These are phyloP conservation scores for Cephalopholis sonnerati DNA, from an alignment of 2,113 vertebrate species.

Conservation along the genomic window DNA sequence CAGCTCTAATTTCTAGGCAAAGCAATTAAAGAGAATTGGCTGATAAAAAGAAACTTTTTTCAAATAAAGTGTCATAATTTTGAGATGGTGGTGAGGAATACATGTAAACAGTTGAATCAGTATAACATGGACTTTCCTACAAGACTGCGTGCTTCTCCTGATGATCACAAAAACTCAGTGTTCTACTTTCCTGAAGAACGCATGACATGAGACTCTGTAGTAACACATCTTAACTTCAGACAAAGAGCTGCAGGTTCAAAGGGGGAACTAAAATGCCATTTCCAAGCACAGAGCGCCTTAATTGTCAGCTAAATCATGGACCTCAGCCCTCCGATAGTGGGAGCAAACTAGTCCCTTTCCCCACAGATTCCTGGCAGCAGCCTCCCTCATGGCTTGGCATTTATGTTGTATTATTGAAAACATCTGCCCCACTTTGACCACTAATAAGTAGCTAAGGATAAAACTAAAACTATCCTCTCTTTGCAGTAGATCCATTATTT, in stretches of 20 bases:
- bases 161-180: neutral
- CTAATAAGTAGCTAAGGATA: constrained; percentile 85
- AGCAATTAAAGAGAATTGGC: neutral
- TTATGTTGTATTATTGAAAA: constrained; percentile 84
- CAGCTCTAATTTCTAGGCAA: no score
- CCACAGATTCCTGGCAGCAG: constrained; percentile 77
- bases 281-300: constrained; percentile 31
- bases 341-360: constrained; percentile 65
- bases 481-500: constrained; percentile 82
- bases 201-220: neutral
- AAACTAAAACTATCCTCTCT: constrained; percentile 78
- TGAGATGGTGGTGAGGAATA: neutral
- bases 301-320: constrained; percentile 56
- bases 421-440: constrained; percentile 82
- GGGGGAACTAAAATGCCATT: neutral
- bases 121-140: neutral
- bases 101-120: neutral
- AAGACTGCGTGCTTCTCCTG: neutral
- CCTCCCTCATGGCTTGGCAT: constrained; percentile 74
- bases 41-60: neutral
- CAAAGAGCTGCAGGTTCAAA: constrained; percentile 51
- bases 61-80: neutral
- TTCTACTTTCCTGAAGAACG: neutral
- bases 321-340: constrained; percentile 67
- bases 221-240: constrained; percentile 15